These are phyloP conservation scores for Aix galericulata DNA, from an alignment of 2,113 vertebrate genomes.

Conservation along the genomic window DNA sequence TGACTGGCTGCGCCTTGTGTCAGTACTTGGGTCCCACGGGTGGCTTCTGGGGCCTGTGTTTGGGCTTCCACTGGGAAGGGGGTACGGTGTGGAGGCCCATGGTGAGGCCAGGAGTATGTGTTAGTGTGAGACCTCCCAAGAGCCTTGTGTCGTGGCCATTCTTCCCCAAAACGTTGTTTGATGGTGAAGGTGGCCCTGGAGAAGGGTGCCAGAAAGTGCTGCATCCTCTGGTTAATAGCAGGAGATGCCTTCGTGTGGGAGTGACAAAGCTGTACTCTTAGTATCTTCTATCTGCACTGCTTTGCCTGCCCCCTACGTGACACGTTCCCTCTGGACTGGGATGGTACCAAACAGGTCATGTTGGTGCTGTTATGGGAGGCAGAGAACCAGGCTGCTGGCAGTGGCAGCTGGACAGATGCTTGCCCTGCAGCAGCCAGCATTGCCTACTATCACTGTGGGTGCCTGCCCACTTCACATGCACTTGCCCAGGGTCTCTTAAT, in stretches of 20 bases:
- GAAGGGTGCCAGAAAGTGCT: not conserved
- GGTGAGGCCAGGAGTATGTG: not conserved
- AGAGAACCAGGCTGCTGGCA: not conserved
- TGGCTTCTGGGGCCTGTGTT: not conserved
- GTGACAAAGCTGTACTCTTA: not conserved
- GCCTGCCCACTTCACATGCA: not conserved
- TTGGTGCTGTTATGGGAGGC: not conserved
- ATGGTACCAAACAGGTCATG: rapidly evolving
- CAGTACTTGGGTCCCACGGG: not conserved
- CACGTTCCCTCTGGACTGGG: not conserved
- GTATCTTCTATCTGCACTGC: not conserved
- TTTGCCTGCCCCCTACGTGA: not conserved
- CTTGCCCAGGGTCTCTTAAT: not conserved
- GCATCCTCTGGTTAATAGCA: not conserved
- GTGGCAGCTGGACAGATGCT: not conserved
- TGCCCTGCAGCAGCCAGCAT: not conserved
- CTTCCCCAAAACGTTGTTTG: not conserved
- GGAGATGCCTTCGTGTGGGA: not conserved
- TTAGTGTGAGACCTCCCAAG: not conserved
- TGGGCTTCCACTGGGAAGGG: not conserved
- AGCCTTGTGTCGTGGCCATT: not conserved
- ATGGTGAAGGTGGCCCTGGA: not conserved
- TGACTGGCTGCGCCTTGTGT: not conserved
- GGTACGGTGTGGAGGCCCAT: rapidly evolving
- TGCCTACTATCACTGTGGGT: not conserved